phyloP scores from a whole-genome alignment of 1,140 invertebrate species.

The Thaumetopoea pityocampa region DNA sequence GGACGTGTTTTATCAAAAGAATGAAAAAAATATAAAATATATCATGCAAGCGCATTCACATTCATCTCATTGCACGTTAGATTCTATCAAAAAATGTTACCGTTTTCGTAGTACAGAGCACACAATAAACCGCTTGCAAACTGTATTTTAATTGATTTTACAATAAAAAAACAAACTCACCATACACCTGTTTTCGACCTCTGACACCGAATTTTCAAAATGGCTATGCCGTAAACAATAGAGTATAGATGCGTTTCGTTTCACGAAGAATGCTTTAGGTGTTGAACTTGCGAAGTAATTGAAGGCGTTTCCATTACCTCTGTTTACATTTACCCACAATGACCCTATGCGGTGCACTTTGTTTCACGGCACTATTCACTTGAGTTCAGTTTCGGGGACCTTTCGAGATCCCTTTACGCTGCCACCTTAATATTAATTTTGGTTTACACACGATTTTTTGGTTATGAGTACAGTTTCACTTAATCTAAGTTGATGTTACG shows the following conservation, averaged over 20 bases:
- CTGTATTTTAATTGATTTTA: neutral
- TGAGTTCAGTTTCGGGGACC: too few relatives aligned
- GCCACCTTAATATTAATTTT: too few relatives aligned
- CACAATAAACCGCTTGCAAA: neutral
- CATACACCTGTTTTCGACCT: neutral
- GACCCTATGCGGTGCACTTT: too few relatives aligned
- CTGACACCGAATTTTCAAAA: neutral
- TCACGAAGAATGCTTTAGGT: neutral
- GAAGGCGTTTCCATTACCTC: neutral
- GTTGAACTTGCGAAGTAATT: neutral
- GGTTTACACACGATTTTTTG: too few relatives aligned
- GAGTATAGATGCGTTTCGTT: conserved; percentile 1
- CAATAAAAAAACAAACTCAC: neutral
- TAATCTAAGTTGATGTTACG: too few relatives aligned
- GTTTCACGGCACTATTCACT: too few relatives aligned
- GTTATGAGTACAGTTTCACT: too few relatives aligned
- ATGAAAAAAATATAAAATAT: neutral
- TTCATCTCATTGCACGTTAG: conserved; percentile 2
- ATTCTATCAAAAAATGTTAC: too few relatives aligned
- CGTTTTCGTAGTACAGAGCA: neutral
- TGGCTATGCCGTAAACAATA: conserved; percentile 1
- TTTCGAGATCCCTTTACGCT: too few relatives aligned
- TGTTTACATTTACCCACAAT: conserved; percentile 3
- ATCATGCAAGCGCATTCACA: neutral
- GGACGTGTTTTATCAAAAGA: too few relatives aligned